Evolutionary conservation across 64 coral and sea anemone genomes (phyloP).

Genomic region (Hydrozoanthus tunicans): DNA sequence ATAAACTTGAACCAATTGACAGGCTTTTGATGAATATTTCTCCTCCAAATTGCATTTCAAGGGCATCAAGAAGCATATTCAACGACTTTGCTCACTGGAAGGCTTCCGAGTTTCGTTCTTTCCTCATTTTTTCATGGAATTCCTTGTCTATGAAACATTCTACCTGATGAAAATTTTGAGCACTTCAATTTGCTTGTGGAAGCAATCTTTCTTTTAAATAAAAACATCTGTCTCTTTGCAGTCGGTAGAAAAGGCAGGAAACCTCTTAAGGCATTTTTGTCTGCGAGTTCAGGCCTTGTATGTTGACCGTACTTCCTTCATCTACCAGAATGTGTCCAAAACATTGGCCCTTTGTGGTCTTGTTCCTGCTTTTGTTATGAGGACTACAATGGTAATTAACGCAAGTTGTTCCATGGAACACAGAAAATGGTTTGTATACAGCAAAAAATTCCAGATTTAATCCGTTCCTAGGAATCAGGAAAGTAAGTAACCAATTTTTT

Average conservation of each 20-base stretch:
- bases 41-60: not conserved
- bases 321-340: not conserved
- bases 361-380: constrained; percentile 22
- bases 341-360: constrained; percentile 4
- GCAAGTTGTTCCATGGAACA: not conserved
- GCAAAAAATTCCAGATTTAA: constrained; percentile 14
- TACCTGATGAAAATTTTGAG: not conserved
- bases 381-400: not conserved
- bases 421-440: constrained; percentile 7
- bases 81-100: not conserved
- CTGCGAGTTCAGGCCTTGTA: not conserved
- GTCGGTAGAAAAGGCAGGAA: not conserved
- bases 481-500: not conserved
- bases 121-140: not conserved
- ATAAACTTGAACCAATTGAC: not conserved
- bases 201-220: not conserved
- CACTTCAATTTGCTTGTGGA: not conserved
- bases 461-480: not conserved
- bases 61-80: not conserved
- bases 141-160: not conserved
- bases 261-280: not conserved
- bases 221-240: not conserved
- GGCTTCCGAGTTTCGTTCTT: not conserved
- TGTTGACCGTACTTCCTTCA: not conserved
- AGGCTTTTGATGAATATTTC: not conserved